These are phyloP conservation scores for Sphaerophoria taeniata DNA, from an alignment of 2,888 invertebrate species.

Conservation along the genomic window DNA sequence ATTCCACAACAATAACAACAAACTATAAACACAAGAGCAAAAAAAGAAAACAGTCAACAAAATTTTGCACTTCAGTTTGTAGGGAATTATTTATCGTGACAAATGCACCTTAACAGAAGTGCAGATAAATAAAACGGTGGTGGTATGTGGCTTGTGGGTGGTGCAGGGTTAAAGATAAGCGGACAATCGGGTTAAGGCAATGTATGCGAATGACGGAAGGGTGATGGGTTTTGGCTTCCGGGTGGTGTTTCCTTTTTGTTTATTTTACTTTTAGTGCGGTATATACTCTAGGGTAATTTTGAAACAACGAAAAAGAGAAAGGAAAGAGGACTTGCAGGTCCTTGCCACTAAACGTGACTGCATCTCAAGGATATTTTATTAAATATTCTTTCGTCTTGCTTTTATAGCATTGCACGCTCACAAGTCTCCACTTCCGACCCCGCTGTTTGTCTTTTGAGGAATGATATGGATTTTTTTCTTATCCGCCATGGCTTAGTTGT, in stretches of 20 bases:
- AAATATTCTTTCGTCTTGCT: slow-evolving; percentile 52
- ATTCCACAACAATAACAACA: slow-evolving; percentile 3
- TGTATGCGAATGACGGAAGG: slow-evolving; percentile 13
- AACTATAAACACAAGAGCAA: slow-evolving; percentile 30
- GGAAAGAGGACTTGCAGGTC: slow-evolving; percentile 39
- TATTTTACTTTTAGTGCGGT: slow-evolving; percentile 3
- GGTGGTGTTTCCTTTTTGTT: slow-evolving; percentile 16
- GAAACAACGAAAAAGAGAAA: slow-evolving; percentile 33
- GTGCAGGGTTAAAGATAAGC: slow-evolving; percentile 12
- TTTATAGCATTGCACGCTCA: neutral
- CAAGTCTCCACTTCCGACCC: neutral
- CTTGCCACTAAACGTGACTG: slow-evolving; percentile 67
- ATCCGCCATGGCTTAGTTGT: slow-evolving; percentile 69
- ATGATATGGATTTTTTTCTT: slow-evolving; percentile 69
- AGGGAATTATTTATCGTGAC: slow-evolving; percentile 68
- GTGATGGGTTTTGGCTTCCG: slow-evolving; percentile 9
- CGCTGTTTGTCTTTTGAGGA: slow-evolving; percentile 37
- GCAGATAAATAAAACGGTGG: slow-evolving; percentile 20
- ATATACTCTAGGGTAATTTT: slow-evolving; percentile 12
- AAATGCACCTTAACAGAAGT: slow-evolving; percentile 65
- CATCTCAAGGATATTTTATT: slow-evolving; percentile 70
- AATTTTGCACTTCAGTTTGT: slow-evolving; percentile 67
- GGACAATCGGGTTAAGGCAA: too few relatives aligned
- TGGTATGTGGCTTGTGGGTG: slow-evolving; percentile 12
- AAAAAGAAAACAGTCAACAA: slow-evolving; percentile 61